A percentile compares a stretch with the other conserved stretches of the same genome.
Conservation (phyloP, 1,140 invertebrate species). For the Chymomyza costata region DNA sequence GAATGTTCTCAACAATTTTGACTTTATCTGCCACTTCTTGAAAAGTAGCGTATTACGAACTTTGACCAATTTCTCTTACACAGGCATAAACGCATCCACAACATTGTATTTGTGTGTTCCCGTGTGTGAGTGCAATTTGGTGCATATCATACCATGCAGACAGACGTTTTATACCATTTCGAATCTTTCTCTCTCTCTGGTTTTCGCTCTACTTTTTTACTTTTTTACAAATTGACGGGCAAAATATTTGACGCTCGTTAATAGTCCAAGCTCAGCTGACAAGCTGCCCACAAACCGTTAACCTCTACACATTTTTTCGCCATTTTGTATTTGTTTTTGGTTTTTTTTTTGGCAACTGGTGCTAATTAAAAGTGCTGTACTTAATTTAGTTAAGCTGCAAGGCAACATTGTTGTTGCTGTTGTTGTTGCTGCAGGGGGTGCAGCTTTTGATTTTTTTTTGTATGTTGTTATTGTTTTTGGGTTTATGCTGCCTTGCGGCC, state of each 20-base stretch:
- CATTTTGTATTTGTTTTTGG: too few relatives aligned
- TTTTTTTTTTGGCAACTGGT: too few relatives aligned
- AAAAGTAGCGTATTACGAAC: too few relatives aligned
- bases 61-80: too few relatives aligned
- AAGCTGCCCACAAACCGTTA: conserved; percentile 2
- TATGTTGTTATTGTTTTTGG: too few relatives aligned
- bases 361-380: conserved; percentile 56
- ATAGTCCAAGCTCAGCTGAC: conserved; percentile 30
- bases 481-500: conserved; percentile 9
- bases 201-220: too few relatives aligned
- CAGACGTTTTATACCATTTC: too few relatives aligned
- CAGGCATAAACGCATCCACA: too few relatives aligned
- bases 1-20: too few relatives aligned
- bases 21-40: too few relatives aligned
- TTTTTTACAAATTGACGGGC: conserved; percentile 38
- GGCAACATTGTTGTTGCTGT: conserved; percentile 5
- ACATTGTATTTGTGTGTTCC: conserved; percentile 5
- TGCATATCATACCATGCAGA: conserved; percentile 45
- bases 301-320: too few relatives aligned
- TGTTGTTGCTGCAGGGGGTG: too few relatives aligned
- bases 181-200: conserved; percentile 31
- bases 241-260: conserved; percentile 36
- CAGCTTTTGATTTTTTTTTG: conserved; percentile 2
- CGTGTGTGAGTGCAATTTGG: conserved; percentile 49
- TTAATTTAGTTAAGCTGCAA: conserved; percentile 26